Conservation (phyloP, 2,113 vertebrate species). For the Thamnaconus septentrionalis region DNA sequence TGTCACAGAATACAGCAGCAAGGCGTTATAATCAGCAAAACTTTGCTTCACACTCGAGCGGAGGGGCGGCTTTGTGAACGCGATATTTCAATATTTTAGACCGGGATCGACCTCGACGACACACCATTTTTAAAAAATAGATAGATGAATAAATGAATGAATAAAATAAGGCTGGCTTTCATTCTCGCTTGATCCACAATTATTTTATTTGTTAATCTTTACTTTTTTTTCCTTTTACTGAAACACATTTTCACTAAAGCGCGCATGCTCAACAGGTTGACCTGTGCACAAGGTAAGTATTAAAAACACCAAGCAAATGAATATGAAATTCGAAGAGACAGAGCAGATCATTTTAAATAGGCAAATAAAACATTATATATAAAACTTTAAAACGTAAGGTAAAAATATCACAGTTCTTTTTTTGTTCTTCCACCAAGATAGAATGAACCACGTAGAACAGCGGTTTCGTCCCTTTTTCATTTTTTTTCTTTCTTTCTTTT, state of each 20-base stretch:
- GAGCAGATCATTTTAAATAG: constrained; percentile 92
- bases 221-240: constrained; percentile 80
- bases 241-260: constrained; percentile 83
- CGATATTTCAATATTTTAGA: no score
- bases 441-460: constrained; percentile 79
- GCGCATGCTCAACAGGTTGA: constrained; percentile 87
- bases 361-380: constrained; percentile 94
- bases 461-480: constrained; percentile 56
- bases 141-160: not conserved
- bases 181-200: constrained; percentile 77
- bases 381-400: constrained; percentile 78
- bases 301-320: constrained; percentile 88
- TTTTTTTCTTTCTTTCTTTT: constrained; percentile 18
- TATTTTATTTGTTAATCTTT: constrained; percentile 81
- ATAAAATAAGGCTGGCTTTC: constrained; percentile 26
- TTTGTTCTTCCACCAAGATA: constrained; percentile 62
- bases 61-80: no score
- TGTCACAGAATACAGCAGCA: constrained; percentile 39
- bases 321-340: constrained; percentile 84
- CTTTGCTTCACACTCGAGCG: no score
- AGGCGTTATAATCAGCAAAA: constrained; percentile 1
- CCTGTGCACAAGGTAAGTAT: constrained; percentile 86
- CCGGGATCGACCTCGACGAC: no score
- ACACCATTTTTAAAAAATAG: no score
- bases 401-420: constrained; percentile 85